A percentile compares a stretch with the other conserved stretches of the same genome.
Conservation (phyloP, 2,797 vertebrate species). For the Cossypha niveicapilla region DNA sequence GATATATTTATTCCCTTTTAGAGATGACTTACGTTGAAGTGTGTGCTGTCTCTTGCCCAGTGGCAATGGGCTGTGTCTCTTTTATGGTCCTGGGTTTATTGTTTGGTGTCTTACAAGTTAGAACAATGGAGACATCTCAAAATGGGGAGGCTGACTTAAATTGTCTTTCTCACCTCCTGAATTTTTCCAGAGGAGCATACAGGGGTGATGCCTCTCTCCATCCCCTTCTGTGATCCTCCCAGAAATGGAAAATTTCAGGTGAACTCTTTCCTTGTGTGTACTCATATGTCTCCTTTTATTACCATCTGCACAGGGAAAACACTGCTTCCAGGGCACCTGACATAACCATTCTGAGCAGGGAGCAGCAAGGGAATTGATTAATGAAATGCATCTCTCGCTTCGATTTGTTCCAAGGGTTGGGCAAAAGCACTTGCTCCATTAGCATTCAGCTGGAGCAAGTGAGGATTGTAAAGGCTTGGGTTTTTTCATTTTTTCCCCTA, state of each 20-base stretch:
- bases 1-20: neutral
- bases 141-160: neutral
- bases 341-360: neutral
- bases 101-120: neutral
- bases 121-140: neutral
- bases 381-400: neutral
- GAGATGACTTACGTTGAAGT: neutral
- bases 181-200: neutral
- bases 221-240: neutral
- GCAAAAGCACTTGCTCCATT: neutral
- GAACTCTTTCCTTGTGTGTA: neutral
- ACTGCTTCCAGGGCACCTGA: neutral
- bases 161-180: neutral
- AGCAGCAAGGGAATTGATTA: neutral
- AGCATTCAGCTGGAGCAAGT: constrained; percentile 35
- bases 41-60: neutral
- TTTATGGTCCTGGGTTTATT: neutral
- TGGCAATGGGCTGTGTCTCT: neutral
- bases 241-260: neutral
- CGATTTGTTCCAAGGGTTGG: neutral
- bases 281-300: neutral
- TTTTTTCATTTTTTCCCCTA: neutral
- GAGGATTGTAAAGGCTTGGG: neutral
- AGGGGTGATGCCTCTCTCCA: neutral
- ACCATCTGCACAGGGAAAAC: neutral